Base-by-base conservation (phyloP, 2,888 invertebrate genomes). In the Dascillus cervinus region DNA sequence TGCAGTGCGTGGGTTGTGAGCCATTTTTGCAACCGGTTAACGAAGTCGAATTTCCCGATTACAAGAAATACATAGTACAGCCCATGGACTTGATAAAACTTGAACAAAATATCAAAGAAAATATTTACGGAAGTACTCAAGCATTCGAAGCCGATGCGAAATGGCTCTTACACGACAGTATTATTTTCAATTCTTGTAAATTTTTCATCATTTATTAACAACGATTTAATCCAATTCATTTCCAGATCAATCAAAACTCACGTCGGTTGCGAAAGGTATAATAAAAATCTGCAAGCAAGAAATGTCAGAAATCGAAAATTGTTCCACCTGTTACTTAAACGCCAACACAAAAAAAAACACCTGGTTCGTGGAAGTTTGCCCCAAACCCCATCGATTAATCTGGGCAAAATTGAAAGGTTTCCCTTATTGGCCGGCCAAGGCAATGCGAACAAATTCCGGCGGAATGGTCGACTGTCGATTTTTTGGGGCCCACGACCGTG, bases 391-490 rank as follows among this genome's bases (percentile, higher is more conserved):
- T 67, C 69, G 88, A 9, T 64, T 96, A 32, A 81, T 96, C 1
- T 97, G 96, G 96, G 96, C 96, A 1, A 94, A 95, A 61, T 69
- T 96, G 6, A 92, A 94, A 69, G 95, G 80, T 64, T 96, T 94
- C 56, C 96, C 96, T 0, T 94, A 84, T 64, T 97, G 96, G 96
- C 96, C 96, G 1, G 95, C 92, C 0, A 96, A 96, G 66, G 87
- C 82, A 0, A 85, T 89, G 83, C 78, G 77, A 34, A 67, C 71
- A 11, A 73, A 71, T 41, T 58, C 66, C 10, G 64, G 73, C 4
- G 77, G 82, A 0, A 65, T 76, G 49, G 87, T 92, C 0, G 92
- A 95, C 63, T 91, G 91, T 2, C 69, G 92, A 2, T 96, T 96
- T 67, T 96, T 96, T 65, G 95, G 95, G 1, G 89, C 86, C 10